Conservation (phyloP, 1,140 invertebrate genomes). For the Drosophila jambulina region DNA sequence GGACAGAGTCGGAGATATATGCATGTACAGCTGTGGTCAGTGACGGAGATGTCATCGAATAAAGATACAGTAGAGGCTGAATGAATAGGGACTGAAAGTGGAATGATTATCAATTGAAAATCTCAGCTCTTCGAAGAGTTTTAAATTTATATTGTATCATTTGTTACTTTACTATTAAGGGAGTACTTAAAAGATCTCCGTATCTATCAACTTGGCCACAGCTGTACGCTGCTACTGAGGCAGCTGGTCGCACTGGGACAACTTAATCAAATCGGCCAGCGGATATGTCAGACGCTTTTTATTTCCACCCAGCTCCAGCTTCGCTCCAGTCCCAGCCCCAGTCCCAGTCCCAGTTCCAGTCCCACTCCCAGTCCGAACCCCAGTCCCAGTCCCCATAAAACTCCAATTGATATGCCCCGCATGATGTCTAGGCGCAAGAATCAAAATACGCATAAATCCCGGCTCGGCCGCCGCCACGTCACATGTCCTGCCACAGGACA, state of each 20-base stretch:
- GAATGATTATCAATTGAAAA: background rate
- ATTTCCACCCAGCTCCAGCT: conserved; percentile 48
- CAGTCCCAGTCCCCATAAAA: conserved; percentile 27
- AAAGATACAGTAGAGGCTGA: too few relatives aligned
- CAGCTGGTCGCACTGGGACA: conserved; percentile 53
- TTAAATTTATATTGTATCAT: background rate
- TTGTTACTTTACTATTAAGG: background rate
- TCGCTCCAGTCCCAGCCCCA: too few relatives aligned
- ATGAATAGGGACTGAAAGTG: background rate
- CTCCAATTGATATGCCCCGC: conserved; percentile 73
- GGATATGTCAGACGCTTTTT: conserved; percentile 66
- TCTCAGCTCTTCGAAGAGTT: background rate
- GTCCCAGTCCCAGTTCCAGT: background rate
- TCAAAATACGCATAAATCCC: conserved; percentile 77
- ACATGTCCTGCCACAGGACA: conserved; percentile 45
- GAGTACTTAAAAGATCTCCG: background rate
- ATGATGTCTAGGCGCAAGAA: conserved; percentile 73
- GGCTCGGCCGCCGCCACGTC: conserved; percentile 31
- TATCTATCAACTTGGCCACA: background rate
- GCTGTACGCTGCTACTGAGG: conserved; percentile 21
- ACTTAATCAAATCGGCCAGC: conserved; percentile 75
- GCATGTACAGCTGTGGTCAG: conserved; percentile 26
- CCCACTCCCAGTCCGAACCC: background rate
- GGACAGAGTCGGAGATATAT: background rate
- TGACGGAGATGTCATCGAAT: background rate